These are phyloP conservation scores for Aplochiton taeniatus DNA, from an alignment of 2,797 vertebrate genomes.

Conservation along the genomic window DNA sequence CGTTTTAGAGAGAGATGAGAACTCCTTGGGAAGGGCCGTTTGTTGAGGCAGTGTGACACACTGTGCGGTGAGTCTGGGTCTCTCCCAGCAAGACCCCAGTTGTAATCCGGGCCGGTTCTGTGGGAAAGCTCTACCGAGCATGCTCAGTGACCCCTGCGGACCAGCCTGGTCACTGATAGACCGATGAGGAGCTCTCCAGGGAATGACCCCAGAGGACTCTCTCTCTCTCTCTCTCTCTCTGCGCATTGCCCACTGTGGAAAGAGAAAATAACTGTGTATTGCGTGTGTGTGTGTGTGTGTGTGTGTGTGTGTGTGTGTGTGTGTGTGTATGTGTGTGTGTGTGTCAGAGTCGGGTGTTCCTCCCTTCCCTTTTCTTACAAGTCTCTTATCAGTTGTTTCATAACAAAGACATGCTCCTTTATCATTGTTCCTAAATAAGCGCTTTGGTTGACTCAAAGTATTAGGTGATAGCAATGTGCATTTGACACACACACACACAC, in stretches of 20 bases:
- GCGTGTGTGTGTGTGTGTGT: conserved; percentile 5
- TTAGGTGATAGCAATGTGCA: too few species aligned
- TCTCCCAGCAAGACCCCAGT: conserved; percentile 60
- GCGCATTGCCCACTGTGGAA: conserved; percentile 27
- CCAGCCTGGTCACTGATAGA: conserved; percentile 22
- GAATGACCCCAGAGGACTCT: conserved; percentile 48
- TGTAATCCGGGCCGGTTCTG: conserved; percentile 52
- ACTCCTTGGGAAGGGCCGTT: conserved; percentile 56
- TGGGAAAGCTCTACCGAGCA: conserved; percentile 74
- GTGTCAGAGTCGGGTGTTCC: neutral
- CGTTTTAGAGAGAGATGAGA: conserved; percentile 5
- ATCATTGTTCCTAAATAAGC: too few species aligned
- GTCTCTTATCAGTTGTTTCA: too few species aligned
- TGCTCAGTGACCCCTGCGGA: conserved; percentile 62
- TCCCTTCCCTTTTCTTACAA: too few species aligned
- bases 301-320: conserved; percentile 1
- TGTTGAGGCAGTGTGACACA: conserved; percentile 59
- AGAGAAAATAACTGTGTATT: conserved; percentile 36
- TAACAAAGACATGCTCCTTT: too few species aligned
- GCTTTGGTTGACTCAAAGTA: too few species aligned
- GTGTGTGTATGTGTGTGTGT: conserved; percentile 13
- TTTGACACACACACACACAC: neutral
- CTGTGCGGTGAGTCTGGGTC: conserved; percentile 50
- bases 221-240: conserved; percentile 16
- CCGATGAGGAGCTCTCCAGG: conserved; percentile 51